Evolutionary conservation across 2,888 invertebrate species (phyloP).

Genomic region (Syrista parreyssii): DNA sequence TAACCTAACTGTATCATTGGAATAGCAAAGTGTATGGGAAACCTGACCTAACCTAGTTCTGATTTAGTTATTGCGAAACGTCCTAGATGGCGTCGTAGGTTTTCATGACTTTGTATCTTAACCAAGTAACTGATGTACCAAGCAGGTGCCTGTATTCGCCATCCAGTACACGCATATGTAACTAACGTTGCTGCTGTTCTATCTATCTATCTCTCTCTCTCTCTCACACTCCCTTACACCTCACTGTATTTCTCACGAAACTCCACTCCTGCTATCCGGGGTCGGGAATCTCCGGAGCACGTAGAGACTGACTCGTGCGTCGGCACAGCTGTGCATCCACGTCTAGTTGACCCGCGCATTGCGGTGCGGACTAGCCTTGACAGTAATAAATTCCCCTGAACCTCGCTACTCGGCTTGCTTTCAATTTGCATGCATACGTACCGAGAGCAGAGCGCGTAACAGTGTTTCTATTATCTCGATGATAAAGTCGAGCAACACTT

Average conservation of each 20-base stretch:
- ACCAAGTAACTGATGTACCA: not conserved
- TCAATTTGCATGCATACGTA: not conserved
- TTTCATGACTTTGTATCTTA: not conserved
- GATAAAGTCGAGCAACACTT: not conserved
- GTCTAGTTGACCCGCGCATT: not conserved
- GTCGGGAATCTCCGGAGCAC: not conserved
- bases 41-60: not conserved
- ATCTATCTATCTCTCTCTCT: not conserved
- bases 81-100: not conserved
- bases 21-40: not conserved
- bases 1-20: not conserved
- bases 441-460: not conserved
- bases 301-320: not conserved
- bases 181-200: not conserved
- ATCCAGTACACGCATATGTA: not conserved
- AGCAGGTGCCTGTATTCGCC: not conserved
- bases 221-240: slow-evolving; percentile 6
- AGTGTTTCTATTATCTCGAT: not conserved
- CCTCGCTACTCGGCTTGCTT: not conserved
- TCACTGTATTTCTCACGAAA: not conserved
- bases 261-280: not conserved
- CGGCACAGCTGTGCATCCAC: not conserved
- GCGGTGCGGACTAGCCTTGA: not conserved
- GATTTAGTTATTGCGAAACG: not conserved
- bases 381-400: not conserved